Percentiles rank a stretch among this genome's conserved stretches.
Evolutionary conservation across 2,888 invertebrate genomes (phyloP).

Genomic region (Archips crataeganus): DNA sequence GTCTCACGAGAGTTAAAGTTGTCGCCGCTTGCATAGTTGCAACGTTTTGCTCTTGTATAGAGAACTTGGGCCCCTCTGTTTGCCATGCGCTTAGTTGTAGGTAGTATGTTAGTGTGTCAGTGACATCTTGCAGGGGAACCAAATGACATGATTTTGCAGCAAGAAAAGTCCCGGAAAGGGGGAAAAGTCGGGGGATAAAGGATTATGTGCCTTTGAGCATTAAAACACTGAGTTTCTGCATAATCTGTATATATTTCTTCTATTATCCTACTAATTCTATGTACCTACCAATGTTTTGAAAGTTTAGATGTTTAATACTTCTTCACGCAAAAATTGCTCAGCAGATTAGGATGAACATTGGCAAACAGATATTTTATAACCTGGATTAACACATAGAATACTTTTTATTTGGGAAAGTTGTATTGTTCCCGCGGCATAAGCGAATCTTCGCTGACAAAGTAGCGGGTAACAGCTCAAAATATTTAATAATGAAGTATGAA

Average conservation of each 20-base stretch:
- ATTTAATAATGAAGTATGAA: too few relatives aligned
- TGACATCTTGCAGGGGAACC: conserved; percentile 40
- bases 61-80: conserved; percentile 35
- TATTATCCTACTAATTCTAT: too few relatives aligned
- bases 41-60: conserved; percentile 19
- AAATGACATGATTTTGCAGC: conserved; percentile 32
- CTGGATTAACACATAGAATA: too few relatives aligned
- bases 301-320: too few relatives aligned
- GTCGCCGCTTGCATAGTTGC: conserved; percentile 5
- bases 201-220: not conserved
- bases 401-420: too few relatives aligned
- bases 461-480: too few relatives aligned
- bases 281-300: too few relatives aligned
- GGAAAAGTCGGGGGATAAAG: conserved; percentile 18
- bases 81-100: conserved; percentile 39
- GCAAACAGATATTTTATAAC: too few relatives aligned
- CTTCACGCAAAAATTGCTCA: too few relatives aligned
- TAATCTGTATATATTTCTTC: not conserved
- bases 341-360: too few relatives aligned
- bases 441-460: too few relatives aligned
- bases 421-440: too few relatives aligned
- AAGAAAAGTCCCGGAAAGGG: conserved; percentile 28
- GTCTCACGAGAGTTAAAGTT: not conserved
- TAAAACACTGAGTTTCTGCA: not conserved
- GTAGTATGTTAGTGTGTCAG: conserved; percentile 44